A percentile compares a stretch with the other conserved stretches of the same genome.
Evolutionary conservation across 2,797 vertebrate genomes (phyloP).

Genomic region (Enteromius paludinosus): DNA sequence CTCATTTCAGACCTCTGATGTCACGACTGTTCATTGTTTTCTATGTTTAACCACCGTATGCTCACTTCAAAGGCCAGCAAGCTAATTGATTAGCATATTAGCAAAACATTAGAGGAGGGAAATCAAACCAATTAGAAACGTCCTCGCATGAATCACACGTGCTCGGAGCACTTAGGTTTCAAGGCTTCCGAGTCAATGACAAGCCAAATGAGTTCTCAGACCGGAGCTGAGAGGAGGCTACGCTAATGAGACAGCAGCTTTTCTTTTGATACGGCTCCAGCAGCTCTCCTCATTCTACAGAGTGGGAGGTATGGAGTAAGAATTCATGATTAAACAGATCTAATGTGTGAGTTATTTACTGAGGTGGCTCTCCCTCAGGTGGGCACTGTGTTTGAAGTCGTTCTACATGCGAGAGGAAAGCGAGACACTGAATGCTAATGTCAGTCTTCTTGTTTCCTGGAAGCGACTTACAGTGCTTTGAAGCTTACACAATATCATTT

Average conservation of each 20-base stretch:
- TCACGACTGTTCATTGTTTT: slow-evolving; percentile 4
- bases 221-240: not conserved
- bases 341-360: slow-evolving; percentile 60
- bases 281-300: slow-evolving; percentile 13
- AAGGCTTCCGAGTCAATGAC: slow-evolving; percentile 19
- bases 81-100: slow-evolving; percentile 40
- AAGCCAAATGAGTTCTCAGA: slow-evolving; percentile 11
- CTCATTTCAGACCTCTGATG: slow-evolving; percentile 9
- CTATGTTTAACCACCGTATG: not conserved
- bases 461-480: slow-evolving; percentile 51
- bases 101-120: slow-evolving; percentile 27
- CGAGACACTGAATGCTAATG: slow-evolving; percentile 55
- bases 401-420: slow-evolving; percentile 48
- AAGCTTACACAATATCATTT: slow-evolving; percentile 50
- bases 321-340: slow-evolving; percentile 53
- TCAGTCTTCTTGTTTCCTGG: slow-evolving; percentile 42
- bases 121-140: slow-evolving; percentile 33
- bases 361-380: slow-evolving; percentile 44
- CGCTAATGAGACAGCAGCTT: not conserved
- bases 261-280: slow-evolving; percentile 31
- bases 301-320: slow-evolving; percentile 23
- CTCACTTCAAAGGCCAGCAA: slow-evolving; percentile 16
- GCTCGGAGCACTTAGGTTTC: slow-evolving; percentile 21
- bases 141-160: not conserved
- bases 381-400: slow-evolving; percentile 50